Evolutionary conservation across 2,888 invertebrate genomes (phyloP), one percentile per base, ranked within the genome.

Genomic region (Cenopis cana): DNA sequence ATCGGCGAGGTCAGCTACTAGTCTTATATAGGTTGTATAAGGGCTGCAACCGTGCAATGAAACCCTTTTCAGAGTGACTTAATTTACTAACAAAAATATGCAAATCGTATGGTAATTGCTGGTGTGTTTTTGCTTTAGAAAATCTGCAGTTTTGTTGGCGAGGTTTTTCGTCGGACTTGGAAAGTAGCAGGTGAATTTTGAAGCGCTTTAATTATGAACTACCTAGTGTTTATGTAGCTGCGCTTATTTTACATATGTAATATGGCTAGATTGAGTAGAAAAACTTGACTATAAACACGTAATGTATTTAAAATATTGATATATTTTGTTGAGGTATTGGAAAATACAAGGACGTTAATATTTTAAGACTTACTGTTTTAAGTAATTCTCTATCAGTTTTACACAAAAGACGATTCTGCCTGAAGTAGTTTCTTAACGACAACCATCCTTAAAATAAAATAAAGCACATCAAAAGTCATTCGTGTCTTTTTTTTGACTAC

Each of bases 31-130:
- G 65, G 60, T 52, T 66, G 55, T 55, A 38, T 50, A 71, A 71
- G 61, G 71, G 67, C 54, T 71, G 70, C 70, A 61, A 17, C 54
- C 54, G 17, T 67, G 71, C 71, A 67, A 52, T 55, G 68, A 62
- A 70, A 61, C 71, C 71, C 67, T 71, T 61, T 49, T 61, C 67
- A 56, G 55, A 67, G 67, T 61, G 66, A 67, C 71, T 71, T 71
- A 71, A 71, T 71, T 71, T 71, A 67, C 66, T 67, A 71, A 71
- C 71, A 71, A 71, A 71, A 71, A 71, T 71, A 71, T 71, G 71
- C 66, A 71, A 67, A 71, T 71, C 8, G 17, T 71, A 71, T 71
- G 71, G 55, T 61, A 71, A 71, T 71, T 71, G 67, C 61, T 55
- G 67, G 66, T 61, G 71, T 67, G 71, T 67, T 71, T 71, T 71